Base-by-base conservation (phyloP, 2,113 vertebrate species). In the Vidua chalybeata region DNA sequence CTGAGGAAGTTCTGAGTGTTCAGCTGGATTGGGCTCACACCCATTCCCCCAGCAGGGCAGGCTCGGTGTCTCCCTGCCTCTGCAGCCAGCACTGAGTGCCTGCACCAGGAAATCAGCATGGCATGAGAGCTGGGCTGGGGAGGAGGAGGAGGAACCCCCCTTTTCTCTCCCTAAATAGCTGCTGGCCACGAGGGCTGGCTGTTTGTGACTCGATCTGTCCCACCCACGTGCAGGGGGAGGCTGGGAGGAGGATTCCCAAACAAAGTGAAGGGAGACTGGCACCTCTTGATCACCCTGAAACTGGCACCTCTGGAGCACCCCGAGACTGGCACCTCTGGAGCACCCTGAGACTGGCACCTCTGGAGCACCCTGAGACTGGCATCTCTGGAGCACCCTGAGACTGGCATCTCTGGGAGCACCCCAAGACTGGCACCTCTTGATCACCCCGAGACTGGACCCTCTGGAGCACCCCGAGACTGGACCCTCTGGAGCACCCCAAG, bases 281-380 rank as follows among this genome's bases (percentile, higher is more conserved):
- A 59, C 11, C n/a, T 17, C n/a, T 10, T 24, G 56, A 8, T n/a
- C 56, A 58, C 22, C 48, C 48, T 3, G n/a, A 0, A 11, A 15
- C 41, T 41, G 41, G 41, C 41, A 41, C 12, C 41, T 41, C 41
- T 41, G 11, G 41, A 13, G 41, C 41, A 41, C 41, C 41, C 41
- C 6, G 13, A 13, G 19, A 7, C 22, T 45, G 51, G 30, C 27
- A 45, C 23, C 51, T 46, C 30, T 4, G 4, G 64, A 49, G 64
- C 43, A 1, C 26, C 1, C 0, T 0, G 41, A 0, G 19, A 7
- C 22, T 45, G 51, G 30, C 23, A 45, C 23, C 51, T 46, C 30
- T 4, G 4, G 64, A 49, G 64, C 43, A 1, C 26, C 26, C 0
- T 0, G 45, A 9, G 21, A 5, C 24, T 48, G 54, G 30, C 30